These are phyloP conservation scores for Apamea monoglypha DNA, from an alignment of 2,888 invertebrate species.

Conservation along the genomic window DNA sequence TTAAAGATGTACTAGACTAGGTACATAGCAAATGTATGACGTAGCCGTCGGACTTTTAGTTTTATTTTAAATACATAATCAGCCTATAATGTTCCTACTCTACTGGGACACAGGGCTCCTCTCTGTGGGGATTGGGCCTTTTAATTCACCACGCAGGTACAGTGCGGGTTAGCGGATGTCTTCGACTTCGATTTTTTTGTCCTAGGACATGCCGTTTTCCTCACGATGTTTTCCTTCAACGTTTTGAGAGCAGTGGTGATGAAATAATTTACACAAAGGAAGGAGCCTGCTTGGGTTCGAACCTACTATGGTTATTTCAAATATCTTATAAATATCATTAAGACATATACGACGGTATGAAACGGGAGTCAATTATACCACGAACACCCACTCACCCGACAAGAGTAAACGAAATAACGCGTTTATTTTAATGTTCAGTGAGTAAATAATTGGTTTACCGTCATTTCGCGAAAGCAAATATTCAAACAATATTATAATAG, in stretches of 20 bases:
- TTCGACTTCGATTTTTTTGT: neutral
- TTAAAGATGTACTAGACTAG: slow-evolving; percentile 37
- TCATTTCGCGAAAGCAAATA: slow-evolving; percentile 16
- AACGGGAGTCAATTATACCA: slow-evolving; percentile 44
- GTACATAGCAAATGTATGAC: slow-evolving; percentile 33
- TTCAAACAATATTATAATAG: slow-evolving; percentile 29
- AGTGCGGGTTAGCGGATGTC: neutral
- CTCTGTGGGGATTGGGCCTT: neutral
- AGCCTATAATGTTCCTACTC: neutral
- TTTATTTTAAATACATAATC: slow-evolving; percentile 22
- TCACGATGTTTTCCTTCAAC: neutral
- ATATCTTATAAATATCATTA: slow-evolving; percentile 30
- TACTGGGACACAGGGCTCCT: neutral
- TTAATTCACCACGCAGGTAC: neutral
- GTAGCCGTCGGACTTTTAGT: slow-evolving; percentile 11
- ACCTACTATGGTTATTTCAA: slow-evolving; percentile 2
- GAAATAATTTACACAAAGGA: neutral
- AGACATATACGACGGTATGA: slow-evolving; percentile 3
- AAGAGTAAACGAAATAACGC: slow-evolving; percentile 50
- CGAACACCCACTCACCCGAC: slow-evolving; percentile 46
- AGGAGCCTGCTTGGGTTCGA: neutral
- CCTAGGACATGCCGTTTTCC: neutral
- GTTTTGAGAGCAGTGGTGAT: neutral
- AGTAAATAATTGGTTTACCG: slow-evolving; percentile 51
- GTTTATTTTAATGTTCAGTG: slow-evolving; percentile 54